Evolutionary conservation across 2,888 invertebrate genomes (phyloP), one percentile per base, ranked within the genome.

Genomic region (Pyrgus malvae): DNA sequence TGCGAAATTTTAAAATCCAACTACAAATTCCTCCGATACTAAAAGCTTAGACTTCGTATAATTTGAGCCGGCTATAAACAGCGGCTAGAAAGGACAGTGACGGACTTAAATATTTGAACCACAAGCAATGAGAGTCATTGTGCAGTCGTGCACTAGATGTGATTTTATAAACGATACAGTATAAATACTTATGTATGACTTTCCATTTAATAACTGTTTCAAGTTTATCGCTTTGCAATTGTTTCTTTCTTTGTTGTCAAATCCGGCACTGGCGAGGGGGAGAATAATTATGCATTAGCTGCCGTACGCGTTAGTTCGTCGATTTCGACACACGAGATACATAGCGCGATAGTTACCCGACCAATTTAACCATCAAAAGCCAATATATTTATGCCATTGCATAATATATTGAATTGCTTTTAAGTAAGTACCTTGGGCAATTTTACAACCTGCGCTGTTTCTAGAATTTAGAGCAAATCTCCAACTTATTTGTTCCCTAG

Each of bases 361-460:
- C 31, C 49, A 49, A 48, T 48, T 48, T 48, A 48, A 48, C 40
- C 49, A 49, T 49, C 49, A 49, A 49, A 41, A 49, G 49, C 31
- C 29, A 49, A 49, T 49, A 41, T 33, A 41, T 41, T 41, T 25
- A 25, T 41, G 41, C 9, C 23, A 25, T 41, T 41, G 41, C 41
- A 29, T 25, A 25, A 21, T 49, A 23, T 38, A 49, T 49, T 48
- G 19, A 31, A 49, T 49, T 23, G 40, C 40, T 19, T 29, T 41
- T 41, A 49, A 14, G 14, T 49, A 49, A n/a, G n/a, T 8, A 14
- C 9, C 38, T 31, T 21, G 31, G 29, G n/a, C n/a, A 14, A 49
- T 38, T 49, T 49, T 40, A 41, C 29, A 19, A 41, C 19, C 27
- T 2, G 12, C 0, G 11, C 29, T 7, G 41, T 41, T 49, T 40